phyloP scores from a whole-genome alignment of 2,113 vertebrate genomes.

The Glareola pratincola region DNA sequence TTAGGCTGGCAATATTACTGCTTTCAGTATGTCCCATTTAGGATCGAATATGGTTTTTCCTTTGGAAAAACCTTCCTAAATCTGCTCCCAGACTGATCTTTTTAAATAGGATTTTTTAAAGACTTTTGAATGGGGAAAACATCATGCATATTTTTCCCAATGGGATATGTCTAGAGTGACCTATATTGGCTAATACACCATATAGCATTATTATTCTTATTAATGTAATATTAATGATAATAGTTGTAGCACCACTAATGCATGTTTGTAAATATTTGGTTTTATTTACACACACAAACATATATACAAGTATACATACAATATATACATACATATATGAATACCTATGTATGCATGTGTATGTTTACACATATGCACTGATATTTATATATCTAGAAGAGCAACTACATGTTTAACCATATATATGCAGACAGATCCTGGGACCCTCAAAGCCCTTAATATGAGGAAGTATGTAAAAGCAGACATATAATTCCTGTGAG shows the following conservation, averaged over 20 bases:
- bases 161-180: not conserved
- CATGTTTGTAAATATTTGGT: not conserved
- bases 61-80: not conserved
- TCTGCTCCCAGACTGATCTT: not conserved
- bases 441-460: not conserved
- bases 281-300: not conserved
- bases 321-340: not conserved
- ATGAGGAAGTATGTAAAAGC: not conserved
- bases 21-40: not conserved
- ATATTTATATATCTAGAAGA: not conserved
- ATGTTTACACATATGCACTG: not conserved
- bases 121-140: not conserved
- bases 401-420: not conserved
- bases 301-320: not conserved
- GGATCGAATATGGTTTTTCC: not conserved
- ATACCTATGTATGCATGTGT: accelerated
- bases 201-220: not conserved
- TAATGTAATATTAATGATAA: not conserved
- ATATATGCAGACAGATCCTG: not conserved
- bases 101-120: not conserved
- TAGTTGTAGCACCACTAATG: not conserved
- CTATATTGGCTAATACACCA: not conserved
- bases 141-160: not conserved
- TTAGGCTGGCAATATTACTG: not conserved
- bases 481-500: not conserved